Base-by-base conservation (phyloP, 2,797 vertebrate species). In the Pseudocheirus occidentalis region DNA sequence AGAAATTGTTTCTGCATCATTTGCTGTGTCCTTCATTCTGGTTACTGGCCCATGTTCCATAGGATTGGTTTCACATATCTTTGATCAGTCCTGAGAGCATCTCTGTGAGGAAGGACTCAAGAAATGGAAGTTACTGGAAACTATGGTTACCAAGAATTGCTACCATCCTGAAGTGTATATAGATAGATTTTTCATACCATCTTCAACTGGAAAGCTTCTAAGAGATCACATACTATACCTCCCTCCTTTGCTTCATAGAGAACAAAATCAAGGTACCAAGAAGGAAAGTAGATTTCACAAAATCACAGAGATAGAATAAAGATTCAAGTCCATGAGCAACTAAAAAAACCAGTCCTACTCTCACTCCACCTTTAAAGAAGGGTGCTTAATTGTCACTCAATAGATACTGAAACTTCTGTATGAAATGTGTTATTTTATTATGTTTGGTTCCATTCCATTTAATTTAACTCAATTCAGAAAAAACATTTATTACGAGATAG, bases 1-100 rank as follows among this genome's bases (percentile, higher is more conserved):
- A 97, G 89, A 92, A 1, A 0, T 91, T 3, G 55, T 21, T 81
- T 96, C 92, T 16, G 0, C 29, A 93, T 90, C 96, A 91, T 97
- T 93, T 92, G 53, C 91, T 95, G 53, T 2, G 0, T 16, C 58
- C 59, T 93, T 95, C 11, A 0, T 34, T 95, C 91, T 93, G 92
- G n/a, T n/a, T 50, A 50, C 81, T 90, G 94, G 55, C 40, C 27
- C 93, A 1, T 3, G 0, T 66, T 94, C 90, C 89, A 31, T 0
- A 40, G 56, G 91, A 56, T 13, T n/a, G 52, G 27, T 9, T 90
- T 93, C n/a, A 95, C 89, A 34, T 7, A 93, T 24, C 40, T 50
- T 57, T 54, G 91, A 46, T 28, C 50, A 40, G 3, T 34, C 50
- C 40, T 87, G 40, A 87, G 40, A 87, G 73, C 73, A 50, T 46